A percentile compares a stretch with the other conserved stretches of the same genome.
These are phyloP conservation scores for Xenopus petersii DNA, from an alignment of 2,797 vertebrate genomes.

Conservation along the genomic window DNA sequence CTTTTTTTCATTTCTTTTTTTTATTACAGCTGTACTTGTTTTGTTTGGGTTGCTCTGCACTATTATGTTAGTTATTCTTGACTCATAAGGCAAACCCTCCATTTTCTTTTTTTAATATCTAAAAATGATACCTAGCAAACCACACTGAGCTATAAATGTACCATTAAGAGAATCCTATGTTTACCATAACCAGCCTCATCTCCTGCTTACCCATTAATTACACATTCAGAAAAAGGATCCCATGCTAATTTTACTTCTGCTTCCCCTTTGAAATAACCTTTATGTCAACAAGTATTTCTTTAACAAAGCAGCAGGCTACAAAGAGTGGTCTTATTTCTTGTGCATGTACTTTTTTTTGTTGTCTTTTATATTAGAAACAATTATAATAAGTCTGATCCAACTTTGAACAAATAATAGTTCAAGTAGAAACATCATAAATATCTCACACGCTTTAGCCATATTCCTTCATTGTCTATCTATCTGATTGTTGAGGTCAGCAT, in stretches of 20 bases:
- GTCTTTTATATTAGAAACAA: too few species aligned
- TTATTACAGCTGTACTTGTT: too few species aligned
- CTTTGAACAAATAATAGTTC: too few species aligned
- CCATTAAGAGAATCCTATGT: constrained; percentile 33
- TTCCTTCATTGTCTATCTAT: too few species aligned
- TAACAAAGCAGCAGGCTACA: constrained; percentile 20
- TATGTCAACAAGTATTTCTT: constrained; percentile 13
- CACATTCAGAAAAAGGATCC: constrained; percentile 38
- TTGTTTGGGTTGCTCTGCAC: constrained; percentile 1
- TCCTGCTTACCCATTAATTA: constrained; percentile 43
- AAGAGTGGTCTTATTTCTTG: background rate
- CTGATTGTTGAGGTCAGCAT: too few species aligned
- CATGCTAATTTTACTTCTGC: constrained; percentile 42
- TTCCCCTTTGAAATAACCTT: constrained; percentile 29
- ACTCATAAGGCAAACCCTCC: constrained; percentile 32
- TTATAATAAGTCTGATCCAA: too few species aligned
- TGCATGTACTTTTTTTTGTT: too few species aligned
- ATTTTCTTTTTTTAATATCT: constrained; percentile 45
- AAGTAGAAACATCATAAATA: too few species aligned
- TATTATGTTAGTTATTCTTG: constrained; percentile 25
- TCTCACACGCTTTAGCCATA: too few species aligned
- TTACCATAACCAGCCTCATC: constrained; percentile 28
- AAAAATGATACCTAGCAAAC: constrained; percentile 45
- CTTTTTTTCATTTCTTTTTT: constrained; percentile 10
- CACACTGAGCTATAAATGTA: constrained; percentile 41